Evolutionary conservation across 2,888 invertebrate genomes (phyloP), one percentile per base, ranked within the genome.

Genomic region (Dascillus cervinus): DNA sequence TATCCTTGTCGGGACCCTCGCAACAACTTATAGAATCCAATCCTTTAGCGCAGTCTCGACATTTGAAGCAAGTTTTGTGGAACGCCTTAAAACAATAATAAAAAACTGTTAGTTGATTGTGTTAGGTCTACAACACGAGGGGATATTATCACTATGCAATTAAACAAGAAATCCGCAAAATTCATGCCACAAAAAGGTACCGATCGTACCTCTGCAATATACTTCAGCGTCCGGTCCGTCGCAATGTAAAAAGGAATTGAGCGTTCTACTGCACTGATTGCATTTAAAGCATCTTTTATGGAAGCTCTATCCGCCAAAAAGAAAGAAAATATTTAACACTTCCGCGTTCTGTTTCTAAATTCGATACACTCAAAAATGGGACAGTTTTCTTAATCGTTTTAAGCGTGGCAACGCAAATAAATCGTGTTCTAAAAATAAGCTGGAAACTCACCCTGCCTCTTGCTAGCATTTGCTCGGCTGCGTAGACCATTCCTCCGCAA

Each of bases 11-110:
- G 56, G 92, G 85, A 59, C 88, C 94, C 69, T 90, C 91, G 69
- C 89, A 89, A 73, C 86, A 87, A 72, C 83, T 85, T 60, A 84
- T 79, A 49, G 90, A 90, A 72, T 91, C 89, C 73, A 91, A 76
- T 62, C 84, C 75, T 73, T 88, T 90, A 57, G 73, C 69, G 72
- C 90, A 91, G 55, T 79, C 77, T 64, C 77, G 86, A 75, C 90
- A 90, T 73, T 89, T 90, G 82, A 82, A 91, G 75, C 90, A 91
- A 73, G 86, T 84, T 75, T 72, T 88, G 77, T 90, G 90, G 86
- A 87, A 90, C 65, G 73, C 79, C 84, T 85, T 67, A 67, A 73
- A 44, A 28, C 15, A 26, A 40, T 37, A n/a, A n/a, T n/a, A n/a
- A n/a, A n/a, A n/a, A n/a, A n/a, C n/a, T n/a, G n/a, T n/a, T n/a